phyloP scores from a whole-genome alignment of 2,113 vertebrate genomes.

The Nanger granti region DNA sequence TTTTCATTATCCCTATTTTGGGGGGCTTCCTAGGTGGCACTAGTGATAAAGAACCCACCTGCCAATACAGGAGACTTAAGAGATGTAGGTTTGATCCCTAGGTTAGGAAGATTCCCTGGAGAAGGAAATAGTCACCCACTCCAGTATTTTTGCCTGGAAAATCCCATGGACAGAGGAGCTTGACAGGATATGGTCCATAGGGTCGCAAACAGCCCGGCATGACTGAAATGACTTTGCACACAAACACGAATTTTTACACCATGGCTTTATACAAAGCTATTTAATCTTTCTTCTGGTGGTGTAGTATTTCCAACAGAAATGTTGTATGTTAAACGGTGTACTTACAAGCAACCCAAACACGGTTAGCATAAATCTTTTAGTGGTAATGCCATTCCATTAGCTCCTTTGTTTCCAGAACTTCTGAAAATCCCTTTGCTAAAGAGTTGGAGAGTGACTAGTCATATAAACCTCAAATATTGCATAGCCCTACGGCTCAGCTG shows the following conservation, averaged over 20 bases:
- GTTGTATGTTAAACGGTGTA: slow-evolving; percentile 54
- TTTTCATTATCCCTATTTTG: slow-evolving; percentile 59
- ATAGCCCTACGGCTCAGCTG: not conserved
- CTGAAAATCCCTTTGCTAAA: slow-evolving; percentile 4
- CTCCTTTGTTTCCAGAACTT: slow-evolving; percentile 54
- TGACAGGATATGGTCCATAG: not conserved
- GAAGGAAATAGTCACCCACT: not conserved
- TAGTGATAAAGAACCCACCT: not conserved
- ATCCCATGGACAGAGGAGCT: not conserved
- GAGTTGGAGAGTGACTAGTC: not conserved
- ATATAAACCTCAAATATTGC: not conserved
- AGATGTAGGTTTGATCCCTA: not conserved
- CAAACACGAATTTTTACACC: not conserved
- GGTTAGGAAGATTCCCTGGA: not conserved
- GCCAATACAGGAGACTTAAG: not conserved
- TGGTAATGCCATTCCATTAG: slow-evolving; percentile 55
- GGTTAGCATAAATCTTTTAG: slow-evolving; percentile 66
- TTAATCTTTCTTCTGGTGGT: slow-evolving; percentile 64
- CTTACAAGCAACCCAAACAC: slow-evolving; percentile 59
- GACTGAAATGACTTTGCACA: not conserved
- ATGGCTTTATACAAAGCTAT: slow-evolving; percentile 53
- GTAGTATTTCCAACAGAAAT: slow-evolving; percentile 68
- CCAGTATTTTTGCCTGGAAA: not conserved
- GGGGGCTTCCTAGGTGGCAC: not conserved
- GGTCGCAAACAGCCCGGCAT: fast-evolving